These are phyloP conservation scores for Diarsia brunnea DNA, from an alignment of 2,888 invertebrate species.

Conservation along the genomic window DNA sequence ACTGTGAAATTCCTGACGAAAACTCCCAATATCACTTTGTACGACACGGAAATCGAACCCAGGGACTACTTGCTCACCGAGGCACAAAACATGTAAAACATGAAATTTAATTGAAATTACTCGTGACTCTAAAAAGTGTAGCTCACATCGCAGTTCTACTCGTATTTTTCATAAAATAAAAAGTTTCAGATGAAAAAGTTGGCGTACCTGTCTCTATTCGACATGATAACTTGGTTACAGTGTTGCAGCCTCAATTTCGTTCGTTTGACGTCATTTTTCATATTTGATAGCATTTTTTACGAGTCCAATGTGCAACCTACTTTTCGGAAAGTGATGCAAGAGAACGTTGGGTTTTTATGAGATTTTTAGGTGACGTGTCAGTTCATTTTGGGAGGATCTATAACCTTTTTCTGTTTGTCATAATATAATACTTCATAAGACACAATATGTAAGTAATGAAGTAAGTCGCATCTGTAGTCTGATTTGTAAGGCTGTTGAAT, in stretches of 20 bases:
- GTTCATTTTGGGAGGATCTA: background rate
- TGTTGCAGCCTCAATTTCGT: constrained; percentile 55
- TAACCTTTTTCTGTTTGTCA: constrained; percentile 10
- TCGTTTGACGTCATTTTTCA: constrained; percentile 62
- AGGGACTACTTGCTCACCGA: background rate
- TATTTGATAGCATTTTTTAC: constrained; percentile 64
- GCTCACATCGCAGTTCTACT: background rate
- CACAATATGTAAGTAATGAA: no score
- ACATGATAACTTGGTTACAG: constrained; percentile 54
- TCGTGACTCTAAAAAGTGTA: background rate
- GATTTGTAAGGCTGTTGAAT: background rate
- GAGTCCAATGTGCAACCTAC: constrained; percentile 37
- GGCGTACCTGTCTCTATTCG: constrained; percentile 20
- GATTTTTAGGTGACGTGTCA: constrained; percentile 19
- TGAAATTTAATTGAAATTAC: background rate
- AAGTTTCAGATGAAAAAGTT: constrained; percentile 38
- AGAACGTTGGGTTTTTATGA: background rate
- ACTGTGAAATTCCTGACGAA: background rate
- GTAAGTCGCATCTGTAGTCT: background rate
- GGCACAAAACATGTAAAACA: background rate
- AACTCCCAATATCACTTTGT: background rate
- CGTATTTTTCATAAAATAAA: constrained; percentile 37
- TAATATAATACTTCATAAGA: background rate
- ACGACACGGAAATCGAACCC: background rate
- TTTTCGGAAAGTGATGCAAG: constrained; percentile 37